Percentiles rank a stretch among this genome's conserved stretches.
These are phyloP conservation scores for Molossus molossus DNA, from an alignment of 2,797 vertebrate species.

Conservation along the genomic window DNA sequence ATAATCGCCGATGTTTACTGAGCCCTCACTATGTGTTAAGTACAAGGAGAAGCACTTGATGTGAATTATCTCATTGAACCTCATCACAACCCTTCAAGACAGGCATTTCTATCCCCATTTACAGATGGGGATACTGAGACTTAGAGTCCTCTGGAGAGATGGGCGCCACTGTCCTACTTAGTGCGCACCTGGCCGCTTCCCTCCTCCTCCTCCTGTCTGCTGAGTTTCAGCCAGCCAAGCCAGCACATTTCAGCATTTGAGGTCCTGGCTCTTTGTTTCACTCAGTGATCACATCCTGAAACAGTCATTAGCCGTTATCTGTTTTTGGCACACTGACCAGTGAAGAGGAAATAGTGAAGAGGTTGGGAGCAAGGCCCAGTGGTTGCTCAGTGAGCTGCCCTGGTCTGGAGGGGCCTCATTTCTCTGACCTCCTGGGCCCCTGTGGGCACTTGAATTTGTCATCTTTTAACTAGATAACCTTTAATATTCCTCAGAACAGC, in stretches of 20 bases:
- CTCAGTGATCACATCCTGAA: not conserved
- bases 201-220: not conserved
- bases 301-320: not conserved
- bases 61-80: not conserved
- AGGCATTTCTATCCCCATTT: not conserved
- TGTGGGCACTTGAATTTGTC: not conserved
- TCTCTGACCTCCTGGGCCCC: not conserved
- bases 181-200: not conserved
- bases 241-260: not conserved
- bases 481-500: not conserved
- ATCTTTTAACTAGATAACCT: not conserved
- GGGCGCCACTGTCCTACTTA: not conserved
- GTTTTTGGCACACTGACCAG: not conserved
- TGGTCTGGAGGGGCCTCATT: not conserved
- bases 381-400: not conserved
- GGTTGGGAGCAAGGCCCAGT: not conserved
- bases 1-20: not conserved
- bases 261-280: not conserved
- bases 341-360: not conserved
- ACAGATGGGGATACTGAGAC: not conserved
- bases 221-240: not conserved
- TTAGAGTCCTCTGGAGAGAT: not conserved
- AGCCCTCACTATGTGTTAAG: not conserved
- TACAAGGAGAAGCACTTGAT: not conserved
- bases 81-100: not conserved